Evolutionary conservation across 2,888 invertebrate species (phyloP).

Genomic region (Pelosia muscerda): DNA sequence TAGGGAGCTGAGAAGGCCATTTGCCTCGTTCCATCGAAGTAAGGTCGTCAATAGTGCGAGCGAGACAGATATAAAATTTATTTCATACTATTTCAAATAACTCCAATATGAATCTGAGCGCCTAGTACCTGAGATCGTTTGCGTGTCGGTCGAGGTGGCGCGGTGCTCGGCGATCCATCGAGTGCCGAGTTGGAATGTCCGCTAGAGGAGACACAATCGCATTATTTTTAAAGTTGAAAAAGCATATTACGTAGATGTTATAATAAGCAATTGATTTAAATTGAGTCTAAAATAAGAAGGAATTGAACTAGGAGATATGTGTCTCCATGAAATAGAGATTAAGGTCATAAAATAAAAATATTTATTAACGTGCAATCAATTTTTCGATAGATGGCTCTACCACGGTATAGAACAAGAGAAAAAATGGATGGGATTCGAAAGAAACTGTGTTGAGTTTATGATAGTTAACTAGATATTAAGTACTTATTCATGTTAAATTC

Average conservation of each 20-base stretch:
- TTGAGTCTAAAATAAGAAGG: not conserved
- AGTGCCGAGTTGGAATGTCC: slow-evolving; percentile 35
- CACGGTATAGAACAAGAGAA: not conserved
- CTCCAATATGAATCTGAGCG: slow-evolving; percentile 56
- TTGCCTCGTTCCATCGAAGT: slow-evolving; percentile 64
- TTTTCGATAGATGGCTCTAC: slow-evolving; percentile 23
- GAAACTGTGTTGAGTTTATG: no score
- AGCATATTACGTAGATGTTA: not conserved
- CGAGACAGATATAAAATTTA: slow-evolving; percentile 56
- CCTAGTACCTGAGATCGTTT: slow-evolving; percentile 83
- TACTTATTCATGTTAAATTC: no score
- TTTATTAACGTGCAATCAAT: not conserved
- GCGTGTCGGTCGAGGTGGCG: slow-evolving; percentile 85
- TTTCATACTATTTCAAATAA: slow-evolving; percentile 31
- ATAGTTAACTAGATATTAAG: no score
- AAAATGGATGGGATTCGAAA: not conserved
- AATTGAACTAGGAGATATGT: not conserved
- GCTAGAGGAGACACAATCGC: slow-evolving; percentile 41
- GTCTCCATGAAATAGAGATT: not conserved
- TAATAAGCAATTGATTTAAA: not conserved
- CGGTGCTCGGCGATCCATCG: slow-evolving; percentile 66
- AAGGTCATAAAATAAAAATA: not conserved
- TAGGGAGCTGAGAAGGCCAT: slow-evolving; percentile 55
- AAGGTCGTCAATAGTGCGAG: slow-evolving; percentile 68
- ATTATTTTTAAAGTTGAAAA: not conserved